phyloP scores from a whole-genome alignment of 2,113 vertebrate species.

The Pholis gunnellus region DNA sequence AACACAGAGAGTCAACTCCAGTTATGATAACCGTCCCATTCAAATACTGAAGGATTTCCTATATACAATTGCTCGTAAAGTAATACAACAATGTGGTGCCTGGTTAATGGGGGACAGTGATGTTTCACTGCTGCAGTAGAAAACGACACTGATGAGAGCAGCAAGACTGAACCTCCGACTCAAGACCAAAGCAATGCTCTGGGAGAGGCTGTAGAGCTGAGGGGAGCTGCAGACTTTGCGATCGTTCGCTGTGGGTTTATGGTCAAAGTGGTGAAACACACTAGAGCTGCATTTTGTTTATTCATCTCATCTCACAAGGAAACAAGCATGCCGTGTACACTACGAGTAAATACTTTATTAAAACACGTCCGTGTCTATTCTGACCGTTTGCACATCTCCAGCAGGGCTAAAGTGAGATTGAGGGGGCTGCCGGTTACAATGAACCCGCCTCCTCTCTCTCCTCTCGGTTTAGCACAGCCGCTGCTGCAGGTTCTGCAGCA shows the following conservation, averaged over 20 bases:
- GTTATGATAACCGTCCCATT: slow-evolving; percentile 2
- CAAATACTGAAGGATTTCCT: neutral
- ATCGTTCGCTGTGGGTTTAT: neutral
- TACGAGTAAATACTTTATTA: neutral
- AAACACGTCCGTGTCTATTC: neutral
- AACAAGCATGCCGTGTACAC: neutral
- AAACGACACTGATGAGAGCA: neutral
- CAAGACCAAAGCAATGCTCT: neutral
- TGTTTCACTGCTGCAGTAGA: neutral
- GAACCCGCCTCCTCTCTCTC: slow-evolving; percentile 31
- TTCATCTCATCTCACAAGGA: neutral
- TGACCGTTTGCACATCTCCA: slow-evolving; percentile 1
- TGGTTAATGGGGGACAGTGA: neutral
- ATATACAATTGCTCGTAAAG: neutral
- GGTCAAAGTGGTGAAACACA: neutral
- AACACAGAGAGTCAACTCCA: slow-evolving; percentile 20
- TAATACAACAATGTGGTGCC: neutral
- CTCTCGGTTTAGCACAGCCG: slow-evolving; percentile 30
- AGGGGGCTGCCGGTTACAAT: slow-evolving; percentile 45
- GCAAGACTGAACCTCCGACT: neutral
- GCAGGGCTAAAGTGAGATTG: slow-evolving; percentile 46
- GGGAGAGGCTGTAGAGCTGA: neutral
- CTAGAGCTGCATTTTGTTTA: neutral
- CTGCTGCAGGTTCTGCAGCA: slow-evolving; percentile 24
- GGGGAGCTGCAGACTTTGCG: neutral